Base-by-base conservation (phyloP, 1,140 invertebrate species). In the Coenobita brevimanus region DNA sequence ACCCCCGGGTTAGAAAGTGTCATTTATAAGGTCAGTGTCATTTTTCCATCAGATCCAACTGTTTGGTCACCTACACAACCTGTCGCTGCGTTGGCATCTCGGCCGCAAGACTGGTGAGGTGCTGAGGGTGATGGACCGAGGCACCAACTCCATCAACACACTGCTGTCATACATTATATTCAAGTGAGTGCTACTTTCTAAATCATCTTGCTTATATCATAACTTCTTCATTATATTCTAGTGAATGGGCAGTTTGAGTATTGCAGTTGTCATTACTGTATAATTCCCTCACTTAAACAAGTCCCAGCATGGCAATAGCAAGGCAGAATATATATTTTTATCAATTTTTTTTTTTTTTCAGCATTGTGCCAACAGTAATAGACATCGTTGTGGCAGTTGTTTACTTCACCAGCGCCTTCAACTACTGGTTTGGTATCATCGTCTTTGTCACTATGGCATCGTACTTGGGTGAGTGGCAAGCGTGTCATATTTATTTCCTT, bases 71-170 rank as follows among this genome's bases (percentile, higher is more conserved):
- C 94, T 99, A 36, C 98, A 99, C 92, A 95, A 95, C 87, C 92
- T 97, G 86, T 97, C 97, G 91, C 93, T 97, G 87, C 93, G 95
- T 79, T 99, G 98, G 98, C 98, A 99, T 93, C 92, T 99, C 41
- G 94, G 95, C 10, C 94, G 98, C 38, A 99, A 99, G 94, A 99
- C 98, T 1, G 98, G 98, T 21, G 98, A 99, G 94, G 97, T 99
- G 21, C 93, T 99, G 0, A 93, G 97, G 82, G 95, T 99, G 0
- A 98, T 99, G 96, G 98, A 99, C 93, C 94, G 98, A 89, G 98
- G 98, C 69, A 99, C 98, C 3, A 97, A 97, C 90, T 98, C 97
- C 24, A 97, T 99, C 89, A 97, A 98, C 92, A 98, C 96, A 93
- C 93, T 99, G 8, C 94, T 99, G 0, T 97, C 96, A 91, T 98